Percentiles rank a stretch among this genome's conserved stretches.
Conservation (phyloP, 2,797 vertebrate species). For the Mormyrus proboscirostris region DNA sequence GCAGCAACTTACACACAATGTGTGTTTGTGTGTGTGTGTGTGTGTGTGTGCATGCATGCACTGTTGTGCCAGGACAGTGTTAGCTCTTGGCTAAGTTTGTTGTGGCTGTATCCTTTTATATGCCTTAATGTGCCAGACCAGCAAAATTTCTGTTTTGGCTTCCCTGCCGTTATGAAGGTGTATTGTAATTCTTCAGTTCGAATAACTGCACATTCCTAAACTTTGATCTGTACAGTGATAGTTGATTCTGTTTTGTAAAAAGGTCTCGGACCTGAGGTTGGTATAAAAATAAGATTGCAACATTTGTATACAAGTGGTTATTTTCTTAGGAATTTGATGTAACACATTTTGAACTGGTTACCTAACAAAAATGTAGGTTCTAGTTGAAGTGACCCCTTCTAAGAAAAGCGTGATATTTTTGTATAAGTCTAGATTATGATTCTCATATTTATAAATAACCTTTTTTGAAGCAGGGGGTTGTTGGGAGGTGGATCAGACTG, state of each 20-base stretch:
- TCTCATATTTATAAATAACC: background rate
- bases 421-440: background rate
- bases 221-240: background rate
- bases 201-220: constrained; percentile 3
- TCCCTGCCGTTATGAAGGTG: background rate
- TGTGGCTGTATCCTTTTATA: background rate
- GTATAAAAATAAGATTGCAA: background rate
- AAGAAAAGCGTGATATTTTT: background rate
- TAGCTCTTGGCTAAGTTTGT: background rate
- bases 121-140: constrained; percentile 1
- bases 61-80: background rate
- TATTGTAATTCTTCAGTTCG: background rate
- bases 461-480: background rate
- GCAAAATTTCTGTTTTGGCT: background rate
- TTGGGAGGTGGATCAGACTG: background rate
- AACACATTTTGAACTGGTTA: background rate
- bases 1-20: background rate
- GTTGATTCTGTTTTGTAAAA: background rate
- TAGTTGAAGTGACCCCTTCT: background rate
- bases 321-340: background rate
- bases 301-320: background rate
- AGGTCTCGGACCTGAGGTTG: background rate
- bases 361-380: background rate
- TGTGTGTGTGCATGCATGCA: background rate
- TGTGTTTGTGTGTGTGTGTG: background rate